Evolutionary conservation across 2,797 vertebrate species (phyloP).

Genomic region (Pogoniulus pusillus): DNA sequence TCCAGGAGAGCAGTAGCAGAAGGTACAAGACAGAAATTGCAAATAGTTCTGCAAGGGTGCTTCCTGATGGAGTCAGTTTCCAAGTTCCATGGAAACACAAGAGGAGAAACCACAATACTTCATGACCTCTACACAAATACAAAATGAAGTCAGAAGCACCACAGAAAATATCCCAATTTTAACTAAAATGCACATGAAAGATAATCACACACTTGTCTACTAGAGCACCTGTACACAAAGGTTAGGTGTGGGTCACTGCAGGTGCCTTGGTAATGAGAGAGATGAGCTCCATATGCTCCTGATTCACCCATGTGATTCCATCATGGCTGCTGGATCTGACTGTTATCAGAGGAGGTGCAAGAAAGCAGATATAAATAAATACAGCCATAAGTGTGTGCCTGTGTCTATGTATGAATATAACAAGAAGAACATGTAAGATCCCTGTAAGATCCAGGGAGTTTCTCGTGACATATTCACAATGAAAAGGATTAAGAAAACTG

Average conservation of each 20-base stretch:
- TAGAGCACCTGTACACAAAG: neutral
- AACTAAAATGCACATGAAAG: neutral
- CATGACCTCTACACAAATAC: neutral
- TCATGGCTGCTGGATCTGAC: neutral
- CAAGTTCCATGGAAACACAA: constrained; percentile 20
- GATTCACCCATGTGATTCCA: neutral
- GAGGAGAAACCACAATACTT: neutral
- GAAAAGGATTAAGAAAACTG: neutral
- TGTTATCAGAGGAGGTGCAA: neutral
- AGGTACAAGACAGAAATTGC: neutral
- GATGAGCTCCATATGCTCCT: neutral
- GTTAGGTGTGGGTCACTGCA: neutral
- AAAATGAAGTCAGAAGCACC: constrained; percentile 10
- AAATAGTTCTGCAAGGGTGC: neutral
- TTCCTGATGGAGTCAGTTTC: constrained; percentile 13
- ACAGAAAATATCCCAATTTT: neutral
- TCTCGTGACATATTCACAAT: neutral
- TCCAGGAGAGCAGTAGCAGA: neutral
- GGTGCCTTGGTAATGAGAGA: neutral
- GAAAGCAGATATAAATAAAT: neutral
- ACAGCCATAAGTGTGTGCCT: neutral
- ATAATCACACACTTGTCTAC: neutral
- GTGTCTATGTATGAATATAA: neutral
- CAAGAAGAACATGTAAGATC: neutral
- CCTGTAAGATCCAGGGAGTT: neutral